phyloP scores from a whole-genome alignment of 2,113 vertebrate species.

The Chloroceryle aenea region DNA sequence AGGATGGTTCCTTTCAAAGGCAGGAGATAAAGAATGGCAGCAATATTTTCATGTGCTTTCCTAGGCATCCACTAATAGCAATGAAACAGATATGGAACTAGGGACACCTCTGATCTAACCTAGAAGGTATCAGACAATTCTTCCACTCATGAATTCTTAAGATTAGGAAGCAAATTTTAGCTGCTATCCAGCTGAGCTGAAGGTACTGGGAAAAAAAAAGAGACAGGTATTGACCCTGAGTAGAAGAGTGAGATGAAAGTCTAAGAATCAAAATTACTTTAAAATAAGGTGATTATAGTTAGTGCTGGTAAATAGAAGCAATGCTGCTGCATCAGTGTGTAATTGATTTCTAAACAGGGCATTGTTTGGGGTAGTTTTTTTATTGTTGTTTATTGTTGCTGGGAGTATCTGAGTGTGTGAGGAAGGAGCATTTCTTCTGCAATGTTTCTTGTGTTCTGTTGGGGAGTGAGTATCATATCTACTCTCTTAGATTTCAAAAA shows the following conservation, averaged over 20 bases:
- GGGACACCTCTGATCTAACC: background rate
- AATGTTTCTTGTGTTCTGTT: background rate
- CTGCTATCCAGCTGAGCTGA: background rate
- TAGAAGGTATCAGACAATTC: background rate
- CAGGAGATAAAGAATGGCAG: background rate
- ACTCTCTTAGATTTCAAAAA: background rate
- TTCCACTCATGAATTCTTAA: background rate
- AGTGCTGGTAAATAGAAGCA: background rate
- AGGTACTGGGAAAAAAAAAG: background rate
- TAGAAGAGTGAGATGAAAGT: background rate
- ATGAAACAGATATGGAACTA: background rate
- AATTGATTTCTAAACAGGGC: background rate
- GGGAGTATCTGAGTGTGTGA: background rate
- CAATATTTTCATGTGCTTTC: background rate
- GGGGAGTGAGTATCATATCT: background rate
- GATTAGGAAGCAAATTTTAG: background rate
- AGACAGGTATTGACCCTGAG: background rate
- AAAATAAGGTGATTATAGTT: background rate
- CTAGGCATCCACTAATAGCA: background rate
- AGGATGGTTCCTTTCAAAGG: background rate
- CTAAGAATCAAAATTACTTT: background rate
- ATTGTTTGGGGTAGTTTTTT: fast-evolving
- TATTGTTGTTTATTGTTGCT: background rate
- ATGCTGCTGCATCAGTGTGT: background rate
- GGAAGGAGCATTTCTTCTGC: background rate